These are phyloP conservation scores for Pogoniulus pusillus DNA, from an alignment of 2,797 vertebrate genomes.

Conservation along the genomic window DNA sequence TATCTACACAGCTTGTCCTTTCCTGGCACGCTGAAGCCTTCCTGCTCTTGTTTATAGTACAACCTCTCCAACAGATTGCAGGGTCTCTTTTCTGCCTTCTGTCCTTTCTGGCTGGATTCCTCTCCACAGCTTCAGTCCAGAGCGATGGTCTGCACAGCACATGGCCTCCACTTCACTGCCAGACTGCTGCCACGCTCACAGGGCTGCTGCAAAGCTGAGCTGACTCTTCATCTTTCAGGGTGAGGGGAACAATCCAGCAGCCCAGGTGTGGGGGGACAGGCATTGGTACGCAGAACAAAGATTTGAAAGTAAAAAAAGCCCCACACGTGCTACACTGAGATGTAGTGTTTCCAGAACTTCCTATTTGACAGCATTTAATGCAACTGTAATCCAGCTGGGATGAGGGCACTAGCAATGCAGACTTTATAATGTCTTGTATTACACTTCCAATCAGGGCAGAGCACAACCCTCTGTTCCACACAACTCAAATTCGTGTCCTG, in stretches of 20 bases:
- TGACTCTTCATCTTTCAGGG: neutral
- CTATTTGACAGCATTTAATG: neutral
- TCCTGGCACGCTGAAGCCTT: conserved; percentile 42
- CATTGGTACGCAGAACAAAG: neutral
- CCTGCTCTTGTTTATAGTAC: conserved; percentile 58
- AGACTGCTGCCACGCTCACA: neutral
- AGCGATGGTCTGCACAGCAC: conserved; percentile 49
- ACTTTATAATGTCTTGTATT: neutral
- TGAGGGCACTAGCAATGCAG: neutral
- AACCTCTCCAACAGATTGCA: conserved; percentile 60
- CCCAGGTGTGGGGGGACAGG: neutral
- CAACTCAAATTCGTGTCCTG: neutral
- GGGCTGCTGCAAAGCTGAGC: neutral
- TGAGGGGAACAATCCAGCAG: neutral
- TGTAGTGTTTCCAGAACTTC: neutral
- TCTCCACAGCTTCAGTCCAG: conserved; percentile 48
- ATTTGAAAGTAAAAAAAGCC: neutral
- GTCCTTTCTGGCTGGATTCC: conserved; percentile 62
- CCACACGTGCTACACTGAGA: neutral
- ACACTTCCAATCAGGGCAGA: neutral
- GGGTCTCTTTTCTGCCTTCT: conserved; percentile 64
- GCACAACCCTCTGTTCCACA: neutral
- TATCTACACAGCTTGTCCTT: conserved; percentile 47
- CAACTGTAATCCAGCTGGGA: neutral
- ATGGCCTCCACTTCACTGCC: neutral